phyloP scores from a whole-genome alignment of 2,797 vertebrate species.

The Acanthurus lineatus region DNA sequence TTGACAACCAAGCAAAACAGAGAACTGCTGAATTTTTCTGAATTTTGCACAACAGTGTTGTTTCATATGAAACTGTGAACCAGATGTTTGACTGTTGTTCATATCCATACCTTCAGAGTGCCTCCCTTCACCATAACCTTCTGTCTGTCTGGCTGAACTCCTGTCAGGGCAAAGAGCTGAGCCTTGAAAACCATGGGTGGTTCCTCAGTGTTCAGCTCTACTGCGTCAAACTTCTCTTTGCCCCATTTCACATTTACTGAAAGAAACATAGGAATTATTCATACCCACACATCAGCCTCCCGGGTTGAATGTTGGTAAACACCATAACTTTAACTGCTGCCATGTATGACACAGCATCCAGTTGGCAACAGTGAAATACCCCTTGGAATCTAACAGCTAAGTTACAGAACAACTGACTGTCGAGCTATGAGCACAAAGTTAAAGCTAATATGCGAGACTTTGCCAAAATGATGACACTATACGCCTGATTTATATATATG shows the following conservation, averaged over 20 bases:
- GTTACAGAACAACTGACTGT: slow-evolving; percentile 5
- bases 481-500: not conserved
- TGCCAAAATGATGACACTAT: not conserved
- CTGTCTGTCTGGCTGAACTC: slow-evolving; percentile 98
- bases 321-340: not conserved
- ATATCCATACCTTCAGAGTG: slow-evolving; percentile 92
- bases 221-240: slow-evolving; percentile 98
- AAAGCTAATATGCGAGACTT: not conserved
- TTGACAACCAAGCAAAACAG: not conserved
- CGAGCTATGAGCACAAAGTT: slow-evolving; percentile 16
- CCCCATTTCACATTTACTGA: slow-evolving; percentile 99
- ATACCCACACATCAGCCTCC: not conserved
- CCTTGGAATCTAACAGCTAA: slow-evolving; percentile 8
- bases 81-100: not conserved
- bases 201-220: slow-evolving; percentile 98
- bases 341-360: slow-evolving; percentile 74
- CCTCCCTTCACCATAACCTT: slow-evolving; percentile 99
- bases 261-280: slow-evolving; percentile 8
- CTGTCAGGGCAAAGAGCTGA: slow-evolving; percentile 96
- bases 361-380: slow-evolving; percentile 4
- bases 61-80: not conserved
- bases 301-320: not conserved
- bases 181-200: slow-evolving; percentile 99
- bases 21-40: not conserved
- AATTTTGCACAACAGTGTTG: not conserved